phyloP scores from a whole-genome alignment of 2,888 invertebrate species.

The Cyrtodaria siliqua region DNA sequence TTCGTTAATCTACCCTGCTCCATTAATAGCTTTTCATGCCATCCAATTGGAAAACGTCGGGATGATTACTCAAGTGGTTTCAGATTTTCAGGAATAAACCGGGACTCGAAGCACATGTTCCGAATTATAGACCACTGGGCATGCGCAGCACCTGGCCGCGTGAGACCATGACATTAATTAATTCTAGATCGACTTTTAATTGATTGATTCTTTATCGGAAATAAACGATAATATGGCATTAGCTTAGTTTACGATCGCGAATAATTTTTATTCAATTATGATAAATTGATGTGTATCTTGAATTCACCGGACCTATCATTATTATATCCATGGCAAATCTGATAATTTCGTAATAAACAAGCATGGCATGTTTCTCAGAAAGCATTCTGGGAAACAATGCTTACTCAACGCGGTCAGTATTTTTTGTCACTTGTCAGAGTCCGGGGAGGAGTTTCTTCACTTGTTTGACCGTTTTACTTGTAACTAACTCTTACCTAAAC shows the following conservation, averaged over 20 bases:
- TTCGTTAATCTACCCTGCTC: too few species aligned
- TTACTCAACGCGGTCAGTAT: too few species aligned
- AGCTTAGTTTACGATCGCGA: constrained; percentile 25
- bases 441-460: too few species aligned
- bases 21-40: too few species aligned
- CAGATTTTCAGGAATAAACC: too few species aligned
- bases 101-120: constrained; percentile 31
- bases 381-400: too few species aligned
- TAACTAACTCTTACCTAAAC: too few species aligned
- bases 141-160: constrained; percentile 40
- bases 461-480: too few species aligned
- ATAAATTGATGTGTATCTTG: constrained; percentile 49
- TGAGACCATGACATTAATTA: constrained; percentile 49
- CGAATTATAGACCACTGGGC: constrained; percentile 21
- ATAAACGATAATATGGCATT: constrained; percentile 33
- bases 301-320: constrained; percentile 17
- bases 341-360: constrained; percentile 18
- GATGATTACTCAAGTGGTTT: too few species aligned
- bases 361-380: too few species aligned
- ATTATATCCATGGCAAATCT: constrained; percentile 28
- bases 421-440: too few species aligned
- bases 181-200: constrained; percentile 54
- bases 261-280: constrained; percentile 59
- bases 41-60: too few species aligned
- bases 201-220: constrained; percentile 45